A percentile compares a stretch with the other conserved stretches of the same genome.
These are phyloP conservation scores for Montipora sp. DNA, from an alignment of 64 coral and sea anemone genomes.

Conservation along the genomic window DNA sequence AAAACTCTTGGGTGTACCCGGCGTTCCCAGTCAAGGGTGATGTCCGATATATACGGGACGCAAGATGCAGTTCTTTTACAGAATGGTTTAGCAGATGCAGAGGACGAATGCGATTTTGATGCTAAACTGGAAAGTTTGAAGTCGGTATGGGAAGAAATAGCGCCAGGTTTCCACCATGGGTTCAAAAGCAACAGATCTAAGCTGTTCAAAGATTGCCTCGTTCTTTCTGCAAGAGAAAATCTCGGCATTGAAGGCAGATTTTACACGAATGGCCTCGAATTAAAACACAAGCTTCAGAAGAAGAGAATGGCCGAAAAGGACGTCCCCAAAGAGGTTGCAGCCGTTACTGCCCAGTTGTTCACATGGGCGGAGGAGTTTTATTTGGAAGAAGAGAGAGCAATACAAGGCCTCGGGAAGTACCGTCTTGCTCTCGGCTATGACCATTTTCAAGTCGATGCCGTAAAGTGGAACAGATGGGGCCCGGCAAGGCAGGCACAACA, in stretches of 20 bases:
- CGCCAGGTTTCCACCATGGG: constrained; percentile 54
- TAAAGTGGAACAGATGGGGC: constrained; percentile 37
- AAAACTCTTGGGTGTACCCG: constrained; percentile 53
- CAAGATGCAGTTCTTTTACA: constrained; percentile 38
- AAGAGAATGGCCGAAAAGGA: constrained; percentile 11
- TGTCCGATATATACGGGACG: constrained; percentile 46
- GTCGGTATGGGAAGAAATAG: constrained; percentile 39
- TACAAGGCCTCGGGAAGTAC: neutral
- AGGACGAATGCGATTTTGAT: constrained; percentile 58
- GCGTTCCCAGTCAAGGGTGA: neutral
- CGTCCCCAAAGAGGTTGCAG: constrained; percentile 33
- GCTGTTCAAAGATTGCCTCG: constrained; percentile 28
- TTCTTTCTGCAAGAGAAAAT: constrained; percentile 39
- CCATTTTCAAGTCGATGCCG: constrained; percentile 17
- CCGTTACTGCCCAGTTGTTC: constrained; percentile 21
- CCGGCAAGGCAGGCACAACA: constrained; percentile 28
- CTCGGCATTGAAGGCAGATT: constrained; percentile 38
- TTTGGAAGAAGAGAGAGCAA: constrained; percentile 4
- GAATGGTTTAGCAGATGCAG: constrained; percentile 49
- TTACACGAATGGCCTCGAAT: constrained; percentile 52
- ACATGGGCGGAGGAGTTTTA: constrained; percentile 24
- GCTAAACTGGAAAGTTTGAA: constrained; percentile 30
- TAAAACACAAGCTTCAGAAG: constrained; percentile 66
- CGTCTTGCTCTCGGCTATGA: neutral
- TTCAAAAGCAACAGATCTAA: constrained; percentile 25